Conservation (phyloP, 2,113 vertebrate genomes). For the Albula glossodonta region DNA sequence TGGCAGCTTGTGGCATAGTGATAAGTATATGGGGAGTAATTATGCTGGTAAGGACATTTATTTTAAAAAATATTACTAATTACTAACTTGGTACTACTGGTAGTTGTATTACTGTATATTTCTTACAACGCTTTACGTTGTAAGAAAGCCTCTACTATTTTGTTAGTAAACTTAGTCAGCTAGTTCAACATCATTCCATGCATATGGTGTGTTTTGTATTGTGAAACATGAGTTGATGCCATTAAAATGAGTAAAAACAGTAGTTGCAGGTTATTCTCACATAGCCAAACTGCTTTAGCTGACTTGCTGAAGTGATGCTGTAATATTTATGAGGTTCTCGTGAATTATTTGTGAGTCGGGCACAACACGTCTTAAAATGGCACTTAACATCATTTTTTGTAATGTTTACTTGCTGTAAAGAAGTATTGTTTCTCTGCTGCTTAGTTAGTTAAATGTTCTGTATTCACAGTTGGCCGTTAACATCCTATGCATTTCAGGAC, state of each 20-base stretch:
- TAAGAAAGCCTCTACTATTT: too few species aligned
- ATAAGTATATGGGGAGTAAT: constrained; percentile 89
- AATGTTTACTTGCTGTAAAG: too few species aligned
- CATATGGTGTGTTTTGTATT: not conserved
- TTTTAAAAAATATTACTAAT: not conserved
- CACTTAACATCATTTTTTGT: not conserved
- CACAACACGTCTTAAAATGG: not conserved
- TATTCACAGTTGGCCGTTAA: not conserved
- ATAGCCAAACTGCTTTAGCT: not conserved
- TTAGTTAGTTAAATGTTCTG: not conserved
- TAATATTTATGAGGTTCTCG: not conserved
- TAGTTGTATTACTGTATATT: not conserved
- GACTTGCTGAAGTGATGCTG: not conserved
- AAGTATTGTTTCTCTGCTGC: not conserved
- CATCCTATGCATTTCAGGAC: too few species aligned
- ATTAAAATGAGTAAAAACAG: not conserved
- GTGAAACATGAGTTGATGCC: too few species aligned
- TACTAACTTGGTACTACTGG: too few species aligned
- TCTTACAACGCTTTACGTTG: not conserved
- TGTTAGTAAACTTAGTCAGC: not conserved
- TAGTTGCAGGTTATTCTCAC: not conserved
- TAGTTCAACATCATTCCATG: not conserved
- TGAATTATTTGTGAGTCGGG: not conserved
- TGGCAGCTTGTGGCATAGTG: constrained; percentile 90
- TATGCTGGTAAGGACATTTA: constrained; percentile 82